Evolutionary conservation across 2,888 invertebrate genomes (phyloP).

Genomic region (Auanema freiburgensis): DNA sequence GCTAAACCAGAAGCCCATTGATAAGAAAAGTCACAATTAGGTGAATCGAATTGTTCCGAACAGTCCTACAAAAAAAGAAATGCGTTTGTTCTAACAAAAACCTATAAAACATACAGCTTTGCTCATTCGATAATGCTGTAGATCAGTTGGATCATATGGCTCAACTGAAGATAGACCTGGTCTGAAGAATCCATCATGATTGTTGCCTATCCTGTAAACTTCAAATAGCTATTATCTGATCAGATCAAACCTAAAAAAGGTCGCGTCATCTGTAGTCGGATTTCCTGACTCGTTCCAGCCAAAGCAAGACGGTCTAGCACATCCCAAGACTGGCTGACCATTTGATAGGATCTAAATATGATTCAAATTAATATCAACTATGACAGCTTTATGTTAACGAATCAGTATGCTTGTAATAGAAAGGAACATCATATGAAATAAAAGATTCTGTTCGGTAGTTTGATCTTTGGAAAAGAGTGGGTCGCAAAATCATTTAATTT

Average conservation of each 20-base stretch:
- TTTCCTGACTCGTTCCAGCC: constrained; percentile 51
- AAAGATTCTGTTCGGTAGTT: too few relatives aligned
- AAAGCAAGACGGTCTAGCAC: constrained; percentile 60
- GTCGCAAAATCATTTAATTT: too few relatives aligned
- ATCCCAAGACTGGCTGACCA: constrained; percentile 50
- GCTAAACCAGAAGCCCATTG: constrained; percentile 62
- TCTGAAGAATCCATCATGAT: too few relatives aligned
- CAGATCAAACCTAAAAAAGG: constrained; percentile 42
- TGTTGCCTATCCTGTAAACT: background rate
- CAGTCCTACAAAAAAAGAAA: constrained; percentile 44
- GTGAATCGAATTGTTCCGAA: constrained; percentile 47
- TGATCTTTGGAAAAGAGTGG: too few relatives aligned
- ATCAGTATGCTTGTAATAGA: background rate
- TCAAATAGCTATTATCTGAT: background rate
- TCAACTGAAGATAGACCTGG: too few relatives aligned
- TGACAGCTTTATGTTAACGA: background rate
- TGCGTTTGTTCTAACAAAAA: background rate
- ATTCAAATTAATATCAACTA: background rate
- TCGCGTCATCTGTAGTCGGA: constrained; percentile 38
- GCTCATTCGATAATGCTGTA: background rate
- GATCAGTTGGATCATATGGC: too few relatives aligned
- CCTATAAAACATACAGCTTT: background rate
- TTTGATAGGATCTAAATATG: constrained; percentile 33
- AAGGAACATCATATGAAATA: too few relatives aligned
- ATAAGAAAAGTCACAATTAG: constrained; percentile 42